Evolutionary conservation across 35 echinoderm and acorn worm genomes (phyloP).

Genomic region (Apostichopus japonicus): DNA sequence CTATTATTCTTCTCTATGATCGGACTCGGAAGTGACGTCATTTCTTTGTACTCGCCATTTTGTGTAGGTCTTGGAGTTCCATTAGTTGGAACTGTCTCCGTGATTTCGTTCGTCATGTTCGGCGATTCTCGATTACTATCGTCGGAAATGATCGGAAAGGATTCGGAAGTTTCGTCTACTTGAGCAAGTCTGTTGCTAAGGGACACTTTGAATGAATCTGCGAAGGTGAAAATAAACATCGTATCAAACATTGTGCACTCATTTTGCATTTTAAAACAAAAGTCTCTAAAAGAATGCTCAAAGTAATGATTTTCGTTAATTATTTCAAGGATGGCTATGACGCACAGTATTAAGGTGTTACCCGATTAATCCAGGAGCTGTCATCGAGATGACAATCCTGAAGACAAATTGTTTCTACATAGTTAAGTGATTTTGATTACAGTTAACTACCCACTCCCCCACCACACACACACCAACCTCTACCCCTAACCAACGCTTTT

Average conservation of each 20-base stretch:
- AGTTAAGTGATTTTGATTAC: no score
- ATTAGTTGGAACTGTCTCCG: not conserved
- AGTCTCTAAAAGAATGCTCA: not conserved
- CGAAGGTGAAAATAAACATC: not conserved
- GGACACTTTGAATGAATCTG: not conserved
- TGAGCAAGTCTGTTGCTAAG: not conserved
- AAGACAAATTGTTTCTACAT: no score
- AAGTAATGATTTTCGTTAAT: not conserved
- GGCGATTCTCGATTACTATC: not conserved
- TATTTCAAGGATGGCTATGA: no score
- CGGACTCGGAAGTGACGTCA: conserved; percentile 59
- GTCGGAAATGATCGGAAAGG: not conserved
- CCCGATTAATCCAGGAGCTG: no score
- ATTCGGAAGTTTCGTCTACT: not conserved
- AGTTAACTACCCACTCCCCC: no score
- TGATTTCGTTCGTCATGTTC: conserved; percentile 40
- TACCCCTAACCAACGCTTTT: no score
- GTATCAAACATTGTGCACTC: not conserved
- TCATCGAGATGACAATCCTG: no score
- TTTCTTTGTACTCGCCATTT: conserved; percentile 54
- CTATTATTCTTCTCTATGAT: conserved; percentile 57
- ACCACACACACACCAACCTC: no score
- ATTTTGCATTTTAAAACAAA: not conserved
- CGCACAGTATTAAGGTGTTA: no score
- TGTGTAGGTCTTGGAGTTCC: not conserved